Conservation (phyloP, 2,888 invertebrate genomes). For the Tromatobia lineatoria region DNA sequence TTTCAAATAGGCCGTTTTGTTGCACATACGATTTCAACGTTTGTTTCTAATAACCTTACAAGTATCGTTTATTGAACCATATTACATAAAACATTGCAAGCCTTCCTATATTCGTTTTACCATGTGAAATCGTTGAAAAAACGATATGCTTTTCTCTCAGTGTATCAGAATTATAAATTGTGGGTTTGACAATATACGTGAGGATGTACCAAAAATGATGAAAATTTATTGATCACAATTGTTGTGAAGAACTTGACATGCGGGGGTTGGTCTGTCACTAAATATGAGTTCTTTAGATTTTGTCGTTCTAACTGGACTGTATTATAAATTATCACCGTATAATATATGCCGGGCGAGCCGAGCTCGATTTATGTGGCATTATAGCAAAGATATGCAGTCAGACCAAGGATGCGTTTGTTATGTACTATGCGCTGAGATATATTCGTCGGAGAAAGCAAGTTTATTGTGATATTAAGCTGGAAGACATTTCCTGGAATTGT, state of each 20-base stretch:
- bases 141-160: background rate
- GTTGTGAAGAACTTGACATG: slow-evolving; percentile 41
- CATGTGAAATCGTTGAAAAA: no score
- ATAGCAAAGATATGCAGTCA: slow-evolving; percentile 34
- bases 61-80: no score
- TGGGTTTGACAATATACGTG: slow-evolving; percentile 35
- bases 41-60: no score
- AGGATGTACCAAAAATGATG: slow-evolving; percentile 32
- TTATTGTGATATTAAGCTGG: slow-evolving; percentile 6
- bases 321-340: slow-evolving; percentile 54
- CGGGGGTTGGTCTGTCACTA: slow-evolving; percentile 50
- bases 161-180: slow-evolving; percentile 13
- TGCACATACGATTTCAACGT: no score
- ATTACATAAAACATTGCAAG: no score
- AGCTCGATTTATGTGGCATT: slow-evolving; percentile 69
- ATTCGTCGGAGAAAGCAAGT: slow-evolving; percentile 18
- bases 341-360: slow-evolving; percentile 51
- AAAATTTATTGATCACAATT: slow-evolving; percentile 68
- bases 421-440: background rate
- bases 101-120: no score
- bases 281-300: slow-evolving; percentile 11
- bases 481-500: slow-evolving; percentile 20
- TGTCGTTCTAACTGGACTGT: slow-evolving; percentile 42
- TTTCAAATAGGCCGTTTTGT: no score
- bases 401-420: slow-evolving; percentile 53